Evolutionary conservation across 2,888 invertebrate species (phyloP), one percentile per base, ranked within the genome.

Genomic region (Lithophane leautieri): DNA sequence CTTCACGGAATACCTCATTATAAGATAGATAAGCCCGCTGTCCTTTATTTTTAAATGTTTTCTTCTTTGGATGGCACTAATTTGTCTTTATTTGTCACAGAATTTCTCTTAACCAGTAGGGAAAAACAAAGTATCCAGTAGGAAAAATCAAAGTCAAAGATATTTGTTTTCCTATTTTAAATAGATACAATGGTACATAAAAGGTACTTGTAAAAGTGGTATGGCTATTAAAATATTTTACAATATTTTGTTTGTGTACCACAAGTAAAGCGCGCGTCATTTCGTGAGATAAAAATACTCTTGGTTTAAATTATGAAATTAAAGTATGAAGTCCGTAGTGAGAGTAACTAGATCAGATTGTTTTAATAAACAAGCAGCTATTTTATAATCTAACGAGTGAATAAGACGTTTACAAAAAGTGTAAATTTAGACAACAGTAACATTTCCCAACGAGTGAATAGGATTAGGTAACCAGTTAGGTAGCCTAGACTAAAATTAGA

Each of bases 371-470:
- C 60, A 42, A 44, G 8, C 22, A 9, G 16, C 4, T 42, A 19
- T 16, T 60, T 12, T 50, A 50, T 70, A 25, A 60, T 28, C 11
- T 22, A 50, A 70, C 14, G 12, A 68, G n/a, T 12, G 16, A 73
- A 28, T 22, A n/a, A 3, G 11, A 60, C n/a, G n/a, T n/a, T n/a
- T n/a, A n/a, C n/a, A n/a, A n/a, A n/a, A n/a, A n/a, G n/a, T n/a
- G n/a, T n/a, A n/a, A n/a, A n/a, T n/a, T n/a, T n/a, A n/a, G n/a
- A n/a, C n/a, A n/a, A n/a, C n/a, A n/a, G n/a, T n/a, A n/a, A n/a
- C n/a, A n/a, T n/a, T n/a, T n/a, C n/a, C n/a, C n/a, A 50, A 70
- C 14, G 12, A 68, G n/a, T 12, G 16, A 73, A 28, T 22, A n/a
- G 6, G 11, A 60, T 70, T 47, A 65, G 12, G 6, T 66, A 50